Conservation (phyloP, 2,888 invertebrate species). For the Caenorhabditis macrosperma region DNA sequence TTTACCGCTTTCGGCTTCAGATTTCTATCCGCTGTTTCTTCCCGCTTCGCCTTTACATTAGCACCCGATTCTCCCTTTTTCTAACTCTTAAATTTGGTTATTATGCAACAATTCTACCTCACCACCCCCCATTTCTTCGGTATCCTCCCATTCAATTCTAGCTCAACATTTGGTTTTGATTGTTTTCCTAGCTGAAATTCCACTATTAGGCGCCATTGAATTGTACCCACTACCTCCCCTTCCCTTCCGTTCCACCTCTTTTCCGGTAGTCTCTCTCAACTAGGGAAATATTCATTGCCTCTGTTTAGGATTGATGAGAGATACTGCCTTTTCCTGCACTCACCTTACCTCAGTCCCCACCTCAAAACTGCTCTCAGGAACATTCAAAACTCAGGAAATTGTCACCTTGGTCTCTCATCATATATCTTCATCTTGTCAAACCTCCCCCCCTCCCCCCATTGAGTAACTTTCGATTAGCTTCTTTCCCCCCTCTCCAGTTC, state of each 20-base stretch:
- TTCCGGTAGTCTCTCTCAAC: constrained; percentile 38
- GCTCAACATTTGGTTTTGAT: constrained; percentile 32
- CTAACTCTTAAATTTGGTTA: constrained; percentile 48
- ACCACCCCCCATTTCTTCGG: constrained; percentile 7
- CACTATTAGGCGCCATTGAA: constrained; percentile 42
- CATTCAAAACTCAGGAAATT: constrained; percentile 62
- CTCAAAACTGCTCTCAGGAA: constrained; percentile 58
- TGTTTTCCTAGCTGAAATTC: constrained; percentile 51
- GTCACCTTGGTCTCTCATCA: constrained; percentile 63
- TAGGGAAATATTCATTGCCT: constrained; percentile 30
- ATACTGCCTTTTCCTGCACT: constrained; percentile 46
- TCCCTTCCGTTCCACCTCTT: background rate
- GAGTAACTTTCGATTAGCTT: constrained; percentile 24
- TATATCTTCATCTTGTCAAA: constrained; percentile 58
- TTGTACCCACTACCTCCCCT: constrained; percentile 40
- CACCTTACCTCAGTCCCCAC: constrained; percentile 45
- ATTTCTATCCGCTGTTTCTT: constrained; percentile 54
- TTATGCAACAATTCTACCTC: constrained; percentile 61
- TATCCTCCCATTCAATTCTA: constrained; percentile 34
- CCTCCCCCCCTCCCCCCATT: constrained; percentile 6
- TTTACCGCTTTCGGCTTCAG: constrained; percentile 60
- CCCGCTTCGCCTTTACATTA: constrained; percentile 16
- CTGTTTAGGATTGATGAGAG: constrained; percentile 49
- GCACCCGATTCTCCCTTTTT: constrained; percentile 15
- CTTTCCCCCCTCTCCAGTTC: constrained; percentile 20